These are phyloP conservation scores for Exocentrus adspersus DNA, from an alignment of 2,888 invertebrate species.

Conservation along the genomic window DNA sequence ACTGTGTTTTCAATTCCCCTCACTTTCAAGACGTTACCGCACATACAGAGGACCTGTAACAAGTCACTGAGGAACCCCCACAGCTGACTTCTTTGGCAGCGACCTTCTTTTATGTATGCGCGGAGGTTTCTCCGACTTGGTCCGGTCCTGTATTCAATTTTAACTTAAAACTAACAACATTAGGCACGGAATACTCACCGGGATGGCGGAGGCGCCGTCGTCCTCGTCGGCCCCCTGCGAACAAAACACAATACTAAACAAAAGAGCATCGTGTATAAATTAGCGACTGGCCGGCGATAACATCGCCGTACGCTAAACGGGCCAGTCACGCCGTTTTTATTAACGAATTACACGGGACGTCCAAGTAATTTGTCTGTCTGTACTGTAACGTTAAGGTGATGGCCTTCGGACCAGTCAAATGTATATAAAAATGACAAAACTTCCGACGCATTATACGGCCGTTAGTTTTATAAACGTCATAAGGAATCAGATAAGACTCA, in stretches of 20 bases:
- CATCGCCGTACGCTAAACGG: conserved; percentile 60
- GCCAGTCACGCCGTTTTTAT: conserved; percentile 63
- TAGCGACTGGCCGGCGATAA: conserved; percentile 59
- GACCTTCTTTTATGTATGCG: too few relatives aligned
- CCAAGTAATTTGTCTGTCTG: conserved; percentile 59
- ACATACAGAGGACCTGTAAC: too few relatives aligned
- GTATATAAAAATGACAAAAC: not conserved
- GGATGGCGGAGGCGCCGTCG: conserved; percentile 75
- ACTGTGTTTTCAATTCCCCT: too few relatives aligned
- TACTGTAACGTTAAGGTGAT: conserved; percentile 19
- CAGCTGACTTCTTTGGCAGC: too few relatives aligned
- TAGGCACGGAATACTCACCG: conserved; percentile 69
- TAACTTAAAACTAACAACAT: conserved; percentile 28
- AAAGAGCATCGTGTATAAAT: conserved; percentile 63
- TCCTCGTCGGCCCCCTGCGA: conserved; percentile 78
- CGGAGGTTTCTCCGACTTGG: too few relatives aligned
- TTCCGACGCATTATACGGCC: not conserved
- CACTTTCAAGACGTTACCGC: too few relatives aligned
- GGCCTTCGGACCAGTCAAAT: not conserved
- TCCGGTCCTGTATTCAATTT: conserved; percentile 28
- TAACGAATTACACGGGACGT: conserved; percentile 60
- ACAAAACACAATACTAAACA: conserved; percentile 64
- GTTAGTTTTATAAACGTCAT: not conserved
- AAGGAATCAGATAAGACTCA: too few relatives aligned
- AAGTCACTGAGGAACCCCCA: too few relatives aligned